These are phyloP conservation scores for Otus sunia DNA, from an alignment of 2,113 vertebrate genomes.

Conservation along the genomic window DNA sequence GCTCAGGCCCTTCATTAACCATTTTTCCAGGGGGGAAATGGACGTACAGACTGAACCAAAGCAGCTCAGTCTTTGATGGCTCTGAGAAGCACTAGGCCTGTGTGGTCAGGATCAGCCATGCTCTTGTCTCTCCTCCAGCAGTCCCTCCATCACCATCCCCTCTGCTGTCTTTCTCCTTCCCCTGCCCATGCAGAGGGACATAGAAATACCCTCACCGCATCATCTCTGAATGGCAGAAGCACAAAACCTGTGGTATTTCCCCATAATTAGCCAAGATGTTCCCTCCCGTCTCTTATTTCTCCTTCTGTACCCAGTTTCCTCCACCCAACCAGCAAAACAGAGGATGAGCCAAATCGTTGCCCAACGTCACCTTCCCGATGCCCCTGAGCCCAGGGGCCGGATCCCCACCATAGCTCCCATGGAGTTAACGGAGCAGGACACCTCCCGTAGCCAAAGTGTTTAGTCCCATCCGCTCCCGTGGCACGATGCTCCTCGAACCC, in stretches of 20 bases:
- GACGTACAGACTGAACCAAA: background rate
- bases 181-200: background rate
- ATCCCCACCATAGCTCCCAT: background rate
- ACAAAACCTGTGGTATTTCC: background rate
- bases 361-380: rapidly evolving
- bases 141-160: background rate
- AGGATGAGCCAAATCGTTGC: background rate
- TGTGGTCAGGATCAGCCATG: background rate
- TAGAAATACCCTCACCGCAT: background rate
- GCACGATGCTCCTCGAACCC: background rate
- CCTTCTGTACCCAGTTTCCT: background rate
- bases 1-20: background rate
- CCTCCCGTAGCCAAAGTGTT: rapidly evolving
- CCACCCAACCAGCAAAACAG: background rate
- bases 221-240: background rate
- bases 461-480: background rate
- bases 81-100: background rate
- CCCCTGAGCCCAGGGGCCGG: background rate
- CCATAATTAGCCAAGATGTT: rapidly evolving
- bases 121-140: background rate
- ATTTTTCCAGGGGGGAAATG: background rate
- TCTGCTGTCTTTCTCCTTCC: background rate
- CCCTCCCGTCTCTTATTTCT: background rate
- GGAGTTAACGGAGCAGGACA: background rate
- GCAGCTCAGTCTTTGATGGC: background rate